These are phyloP conservation scores for Helobdella robusta DNA, from an alignment of 2,888 invertebrate genomes.

Conservation along the genomic window DNA sequence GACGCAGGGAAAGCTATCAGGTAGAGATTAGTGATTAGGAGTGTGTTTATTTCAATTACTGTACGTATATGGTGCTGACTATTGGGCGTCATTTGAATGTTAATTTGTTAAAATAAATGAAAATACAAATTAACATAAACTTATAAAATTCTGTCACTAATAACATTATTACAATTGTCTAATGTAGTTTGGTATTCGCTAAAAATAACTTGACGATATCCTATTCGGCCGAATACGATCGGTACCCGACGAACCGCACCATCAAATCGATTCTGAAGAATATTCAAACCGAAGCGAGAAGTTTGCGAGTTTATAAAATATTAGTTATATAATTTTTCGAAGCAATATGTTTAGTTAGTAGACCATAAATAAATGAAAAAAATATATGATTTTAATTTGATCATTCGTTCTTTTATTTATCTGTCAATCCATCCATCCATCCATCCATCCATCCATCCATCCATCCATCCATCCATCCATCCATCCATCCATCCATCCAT, in stretches of 20 bases:
- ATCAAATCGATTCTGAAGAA: slow-evolving; percentile 23
- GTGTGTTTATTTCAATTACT: not conserved
- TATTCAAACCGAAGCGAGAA: slow-evolving; percentile 26
- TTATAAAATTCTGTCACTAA: not conserved
- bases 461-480: slow-evolving; percentile 22
- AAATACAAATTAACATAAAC: no score
- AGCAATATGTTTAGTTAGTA: not conserved
- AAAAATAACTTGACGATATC: slow-evolving; percentile 26
- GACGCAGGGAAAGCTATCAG: slow-evolving; percentile 28
- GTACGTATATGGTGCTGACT: not conserved
- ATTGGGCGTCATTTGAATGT: not conserved
- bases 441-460: slow-evolving; percentile 12
- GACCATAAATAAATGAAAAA: not conserved
- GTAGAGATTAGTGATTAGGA: slow-evolving; percentile 9
- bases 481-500: slow-evolving; percentile 15
- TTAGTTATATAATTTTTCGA: not conserved
- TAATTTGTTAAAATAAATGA: not conserved
- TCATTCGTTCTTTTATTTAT: not conserved
- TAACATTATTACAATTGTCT: not conserved
- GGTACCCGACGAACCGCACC: slow-evolving; percentile 24
- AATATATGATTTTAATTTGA: not conserved
- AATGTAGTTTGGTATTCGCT: slow-evolving; percentile 3
- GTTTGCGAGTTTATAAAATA: slow-evolving; percentile 23
- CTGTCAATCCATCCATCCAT: slow-evolving; percentile 15
- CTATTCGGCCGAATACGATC: slow-evolving; percentile 23